Base-by-base conservation (phyloP, 37 sponge, comb jelly and placozoan genomes). In the Ephydatia muelleri region DNA sequence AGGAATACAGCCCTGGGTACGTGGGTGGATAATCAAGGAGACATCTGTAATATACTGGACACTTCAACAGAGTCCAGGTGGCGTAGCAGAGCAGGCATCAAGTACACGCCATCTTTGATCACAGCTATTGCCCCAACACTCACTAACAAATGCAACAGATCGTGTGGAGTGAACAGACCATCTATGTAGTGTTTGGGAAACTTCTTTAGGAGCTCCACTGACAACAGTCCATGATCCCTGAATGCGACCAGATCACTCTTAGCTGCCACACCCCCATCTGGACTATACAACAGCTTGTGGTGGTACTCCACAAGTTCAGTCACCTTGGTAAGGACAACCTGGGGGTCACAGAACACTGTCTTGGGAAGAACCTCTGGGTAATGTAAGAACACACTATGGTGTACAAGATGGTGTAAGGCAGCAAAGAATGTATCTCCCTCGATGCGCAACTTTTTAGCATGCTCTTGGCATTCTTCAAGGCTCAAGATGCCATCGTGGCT, bases 221-320 rank as follows among this genome's bases (percentile, higher is more conserved):
- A 35, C n/a, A 81, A 4, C 9, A 81, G 38, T 8, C 82, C 82
- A 26, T 39, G 39, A 19, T 81, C 82, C 16, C 82, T 37, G 43
- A 81, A 81, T 22, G 12, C 26, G 1, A 39, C 32, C 71, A 40
- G 43, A 23, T 81, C n/a, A 69, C 37, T 47, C 2, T 38, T 47
- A 35, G 34, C 38, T n/a, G 82, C 38, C 6, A 19, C 34, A n/a
- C 3, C 1, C 21, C 12, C 37, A 37, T 38, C 43, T 40, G 14
- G 27, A 26, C 27, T 28, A 23, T 38, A 27, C 37, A 8, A 37
- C 9, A 81, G 70, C 27, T 33, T 2, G 49, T 70, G 69, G 36
- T 22, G 27, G 28, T 23, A 28, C 12, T 35, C 29, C 4, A 81
- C 82, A 31, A 81, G 82, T 70, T 81, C 70, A 39, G 72, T 38